Evolutionary conservation across 2,113 vertebrate species (phyloP).

Genomic region (Anhinga anhinga): DNA sequence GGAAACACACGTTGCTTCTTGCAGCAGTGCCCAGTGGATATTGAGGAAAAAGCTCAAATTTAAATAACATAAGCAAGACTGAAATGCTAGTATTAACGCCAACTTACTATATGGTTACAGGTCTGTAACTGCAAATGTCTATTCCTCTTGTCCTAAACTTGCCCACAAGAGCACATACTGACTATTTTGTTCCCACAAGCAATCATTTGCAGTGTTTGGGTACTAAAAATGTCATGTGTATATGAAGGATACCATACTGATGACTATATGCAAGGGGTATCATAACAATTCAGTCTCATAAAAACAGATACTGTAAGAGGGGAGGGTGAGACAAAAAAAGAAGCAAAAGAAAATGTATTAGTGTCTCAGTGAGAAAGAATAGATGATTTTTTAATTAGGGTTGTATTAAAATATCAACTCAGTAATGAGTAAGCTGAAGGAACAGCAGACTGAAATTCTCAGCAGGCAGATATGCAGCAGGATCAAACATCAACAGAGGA

Average conservation of each 20-base stretch:
- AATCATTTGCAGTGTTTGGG: neutral
- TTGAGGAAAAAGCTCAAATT: neutral
- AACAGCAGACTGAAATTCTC: neutral
- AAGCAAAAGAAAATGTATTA: neutral
- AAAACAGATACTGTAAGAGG: neutral
- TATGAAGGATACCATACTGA: neutral
- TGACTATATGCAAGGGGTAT: neutral
- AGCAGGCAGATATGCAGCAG: neutral
- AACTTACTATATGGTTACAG: neutral
- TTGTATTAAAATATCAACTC: neutral
- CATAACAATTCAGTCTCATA: neutral
- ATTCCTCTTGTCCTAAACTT: neutral
- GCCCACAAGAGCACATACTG: neutral
- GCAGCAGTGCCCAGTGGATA: neutral
- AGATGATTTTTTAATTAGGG: neutral
- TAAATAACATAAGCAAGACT: neutral
- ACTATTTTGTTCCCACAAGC: neutral
- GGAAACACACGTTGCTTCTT: neutral
- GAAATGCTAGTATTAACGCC: neutral
- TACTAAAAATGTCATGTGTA: neutral
- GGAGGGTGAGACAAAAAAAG: neutral
- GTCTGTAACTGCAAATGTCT: neutral
- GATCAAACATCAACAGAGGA: neutral
- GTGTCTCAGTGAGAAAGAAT: neutral
- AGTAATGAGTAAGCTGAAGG: neutral